These are phyloP conservation scores for Propithecus deckenii DNA, from an alignment of 2,797 vertebrate genomes.

Conservation along the genomic window DNA sequence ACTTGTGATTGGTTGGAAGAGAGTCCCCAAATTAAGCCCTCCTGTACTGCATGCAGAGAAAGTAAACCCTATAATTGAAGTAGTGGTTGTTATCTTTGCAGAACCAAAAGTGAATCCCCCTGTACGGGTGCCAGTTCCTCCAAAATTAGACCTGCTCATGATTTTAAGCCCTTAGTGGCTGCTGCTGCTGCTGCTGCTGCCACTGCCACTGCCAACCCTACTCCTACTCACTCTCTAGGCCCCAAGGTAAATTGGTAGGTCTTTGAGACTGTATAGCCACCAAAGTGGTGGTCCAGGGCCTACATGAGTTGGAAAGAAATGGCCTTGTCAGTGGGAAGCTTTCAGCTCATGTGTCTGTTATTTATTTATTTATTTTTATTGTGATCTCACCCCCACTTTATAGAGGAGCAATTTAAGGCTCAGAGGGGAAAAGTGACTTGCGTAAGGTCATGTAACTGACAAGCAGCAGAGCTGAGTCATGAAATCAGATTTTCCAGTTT, in stretches of 20 bases:
- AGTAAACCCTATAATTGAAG: conserved; percentile 76
- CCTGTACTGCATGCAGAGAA: conserved; percentile 61
- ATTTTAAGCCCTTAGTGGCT: background rate
- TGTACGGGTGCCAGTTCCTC: conserved; percentile 63
- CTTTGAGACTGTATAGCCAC: background rate
- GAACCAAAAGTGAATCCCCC: conserved; percentile 86
- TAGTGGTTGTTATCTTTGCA: conserved; percentile 80
- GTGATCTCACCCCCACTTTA: background rate
- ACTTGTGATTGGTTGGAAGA: conserved; percentile 46
- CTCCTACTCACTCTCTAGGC: background rate
- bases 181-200: background rate
- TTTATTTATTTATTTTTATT: background rate
- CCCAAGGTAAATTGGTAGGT: background rate
- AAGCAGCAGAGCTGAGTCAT: background rate
- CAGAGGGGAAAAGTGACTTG: background rate
- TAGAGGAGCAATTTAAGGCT: background rate
- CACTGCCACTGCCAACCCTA: background rate
- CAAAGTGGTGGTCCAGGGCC: background rate
- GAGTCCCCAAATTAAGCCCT: conserved; percentile 84
- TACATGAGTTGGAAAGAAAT: background rate
- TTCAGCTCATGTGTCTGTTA: background rate
- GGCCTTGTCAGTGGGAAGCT: background rate
- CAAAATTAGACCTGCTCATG: conserved; percentile 89
- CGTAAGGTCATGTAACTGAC: background rate
- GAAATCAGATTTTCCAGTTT: background rate